Evolutionary conservation across 2,113 vertebrate genomes (phyloP).

Genomic region (Anoplopoma fimbria): DNA sequence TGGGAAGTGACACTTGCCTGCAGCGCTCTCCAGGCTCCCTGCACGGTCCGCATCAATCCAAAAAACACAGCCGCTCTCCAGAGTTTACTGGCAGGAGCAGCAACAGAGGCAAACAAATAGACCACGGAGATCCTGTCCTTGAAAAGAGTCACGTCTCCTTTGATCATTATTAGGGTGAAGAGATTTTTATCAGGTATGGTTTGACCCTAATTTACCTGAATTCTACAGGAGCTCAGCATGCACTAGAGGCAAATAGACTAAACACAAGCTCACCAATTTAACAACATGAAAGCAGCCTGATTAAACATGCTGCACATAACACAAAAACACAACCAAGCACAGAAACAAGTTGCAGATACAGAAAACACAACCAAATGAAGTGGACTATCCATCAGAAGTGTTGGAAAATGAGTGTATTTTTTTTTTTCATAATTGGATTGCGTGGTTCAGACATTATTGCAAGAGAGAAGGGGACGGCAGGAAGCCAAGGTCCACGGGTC

Average conservation of each 20-base stretch:
- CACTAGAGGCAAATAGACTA: neutral
- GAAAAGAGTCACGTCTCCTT: slow-evolving; percentile 65
- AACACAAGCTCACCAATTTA: neutral
- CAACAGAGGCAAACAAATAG: slow-evolving; percentile 75
- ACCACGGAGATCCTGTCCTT: slow-evolving; percentile 80
- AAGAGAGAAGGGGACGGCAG: neutral
- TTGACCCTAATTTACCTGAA: slow-evolving; percentile 22
- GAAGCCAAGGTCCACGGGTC: neutral
- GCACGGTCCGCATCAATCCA: slow-evolving; percentile 73
- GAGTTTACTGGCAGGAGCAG: slow-evolving; percentile 70
- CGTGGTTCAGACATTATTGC: neutral
- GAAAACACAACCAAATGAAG: neutral
- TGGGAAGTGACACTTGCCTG: slow-evolving; percentile 83
- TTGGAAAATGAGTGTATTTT: neutral
- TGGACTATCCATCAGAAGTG: neutral
- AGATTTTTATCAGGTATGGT: slow-evolving; percentile 40
- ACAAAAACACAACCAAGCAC: neutral
- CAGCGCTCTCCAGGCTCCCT: slow-evolving; percentile 77
- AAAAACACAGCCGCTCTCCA: slow-evolving; percentile 71
- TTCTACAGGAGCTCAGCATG: neutral
- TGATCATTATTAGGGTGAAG: slow-evolving; percentile 61
- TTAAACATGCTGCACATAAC: neutral
- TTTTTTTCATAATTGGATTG: neutral
- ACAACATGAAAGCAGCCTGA: neutral
- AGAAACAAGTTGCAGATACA: no score